Evolutionary conservation across 2,113 vertebrate genomes (phyloP).

Genomic region (Notothenia rossii): DNA sequence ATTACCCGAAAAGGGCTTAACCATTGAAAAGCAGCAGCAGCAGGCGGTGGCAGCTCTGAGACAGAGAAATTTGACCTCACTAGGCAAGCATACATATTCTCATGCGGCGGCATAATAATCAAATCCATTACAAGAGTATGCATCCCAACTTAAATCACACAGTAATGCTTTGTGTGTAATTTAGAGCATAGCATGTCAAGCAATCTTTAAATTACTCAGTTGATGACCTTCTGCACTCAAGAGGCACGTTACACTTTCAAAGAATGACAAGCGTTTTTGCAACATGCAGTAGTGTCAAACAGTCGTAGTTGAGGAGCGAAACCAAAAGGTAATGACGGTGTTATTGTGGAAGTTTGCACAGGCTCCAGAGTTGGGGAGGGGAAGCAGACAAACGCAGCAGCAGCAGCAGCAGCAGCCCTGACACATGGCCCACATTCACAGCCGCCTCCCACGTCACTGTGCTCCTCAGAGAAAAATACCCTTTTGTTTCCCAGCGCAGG

Average conservation of each 20-base stretch:
- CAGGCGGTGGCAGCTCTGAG: slow-evolving; percentile 14
- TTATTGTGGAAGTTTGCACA: slow-evolving; percentile 39
- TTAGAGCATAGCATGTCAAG: slow-evolving; percentile 31
- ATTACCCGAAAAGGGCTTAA: slow-evolving; percentile 37
- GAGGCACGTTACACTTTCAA: slow-evolving; percentile 9
- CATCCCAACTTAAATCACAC: slow-evolving; percentile 16
- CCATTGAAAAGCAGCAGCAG: not conserved
- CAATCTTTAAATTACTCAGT: slow-evolving; percentile 45
- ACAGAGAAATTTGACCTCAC: slow-evolving; percentile 39
- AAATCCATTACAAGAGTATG: slow-evolving; percentile 25
- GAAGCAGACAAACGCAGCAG: slow-evolving; percentile 60
- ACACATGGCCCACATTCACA: slow-evolving; percentile 83
- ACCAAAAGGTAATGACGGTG: no score
- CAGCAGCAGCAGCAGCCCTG: slow-evolving; percentile 67
- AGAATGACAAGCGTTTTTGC: slow-evolving; percentile 33
- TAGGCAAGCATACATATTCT: slow-evolving; percentile 36
- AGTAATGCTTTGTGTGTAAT: slow-evolving; percentile 46
- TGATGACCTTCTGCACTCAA: slow-evolving; percentile 1
- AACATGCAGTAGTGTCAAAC: not conserved
- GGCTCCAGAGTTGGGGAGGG: slow-evolving; percentile 47
- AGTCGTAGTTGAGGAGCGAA: no score
- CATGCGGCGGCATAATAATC: slow-evolving; percentile 32
- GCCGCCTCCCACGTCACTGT: slow-evolving; percentile 77
- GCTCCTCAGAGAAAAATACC: slow-evolving; percentile 76
- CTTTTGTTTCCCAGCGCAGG: slow-evolving; percentile 74